Evolutionary conservation across 1,140 invertebrate genomes (phyloP).

Genomic region (Fopius arisanus): DNA sequence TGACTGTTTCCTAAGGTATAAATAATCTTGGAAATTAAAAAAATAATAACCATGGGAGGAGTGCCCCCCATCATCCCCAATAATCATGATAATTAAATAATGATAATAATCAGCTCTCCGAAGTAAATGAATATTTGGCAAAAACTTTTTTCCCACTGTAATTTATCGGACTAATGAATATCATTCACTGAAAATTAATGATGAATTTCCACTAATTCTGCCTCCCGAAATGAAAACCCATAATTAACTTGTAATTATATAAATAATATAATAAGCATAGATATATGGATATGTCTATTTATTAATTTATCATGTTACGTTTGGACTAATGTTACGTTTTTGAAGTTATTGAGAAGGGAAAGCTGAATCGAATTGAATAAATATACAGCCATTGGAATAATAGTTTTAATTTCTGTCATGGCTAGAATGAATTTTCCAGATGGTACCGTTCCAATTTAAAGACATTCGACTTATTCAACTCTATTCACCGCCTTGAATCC

Average conservation of each 20-base stretch:
- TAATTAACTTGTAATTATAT: constrained; percentile 36
- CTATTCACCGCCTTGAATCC: not conserved
- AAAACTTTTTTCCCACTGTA: too few species aligned
- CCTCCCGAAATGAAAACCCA: not conserved
- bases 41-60: too few species aligned
- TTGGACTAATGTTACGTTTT: constrained; percentile 50
- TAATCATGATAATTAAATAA: too few species aligned
- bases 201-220: not conserved
- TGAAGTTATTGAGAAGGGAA: constrained; percentile 15
- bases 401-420: not conserved
- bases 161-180: too few species aligned
- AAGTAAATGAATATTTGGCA: too few species aligned
- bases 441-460: not conserved
- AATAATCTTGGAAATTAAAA: too few species aligned
- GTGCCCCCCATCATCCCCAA: too few species aligned
- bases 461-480: not conserved
- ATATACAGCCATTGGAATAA: not conserved
- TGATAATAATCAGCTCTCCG: too few species aligned
- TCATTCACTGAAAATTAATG: too few species aligned
- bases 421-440: not conserved
- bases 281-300: constrained; percentile 57
- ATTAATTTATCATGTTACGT: constrained; percentile 59
- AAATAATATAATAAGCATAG: constrained; percentile 18
- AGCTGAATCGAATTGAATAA: not conserved
- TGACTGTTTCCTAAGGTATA: too few species aligned